Base-by-base conservation (phyloP, 2,888 invertebrate species). In the Gonocerus acuteangulatus region DNA sequence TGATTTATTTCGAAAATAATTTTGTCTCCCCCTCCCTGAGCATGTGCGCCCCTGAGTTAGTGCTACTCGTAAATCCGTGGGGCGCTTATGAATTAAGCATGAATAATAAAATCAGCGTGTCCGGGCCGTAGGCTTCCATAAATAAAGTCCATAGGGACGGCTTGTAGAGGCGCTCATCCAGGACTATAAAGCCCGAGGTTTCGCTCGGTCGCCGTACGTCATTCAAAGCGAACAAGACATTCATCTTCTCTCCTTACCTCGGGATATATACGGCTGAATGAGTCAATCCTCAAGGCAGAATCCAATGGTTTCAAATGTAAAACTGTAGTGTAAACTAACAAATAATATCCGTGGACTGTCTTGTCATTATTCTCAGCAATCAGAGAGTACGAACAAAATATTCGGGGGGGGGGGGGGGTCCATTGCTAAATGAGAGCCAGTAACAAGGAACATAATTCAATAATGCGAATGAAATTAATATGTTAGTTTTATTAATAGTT, bases 31-130 rank as follows among this genome's bases (percentile, higher is more conserved):
- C 4, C 52, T 13, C 39, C 39, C n/a, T n/a, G 4, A 11, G 39
- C 39, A 39, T 39, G 39, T 39, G 39, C n/a, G n/a, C 15, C n/a
- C 15, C 54, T 52, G 54, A 54, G 42, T 42, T 16, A 54, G 54
- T n/a, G 11, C 21, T 9, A 15, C 42, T 54, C 54, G 54, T 54
- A 54, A 54, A 54, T 54, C 54, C 7, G 42, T 21, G 54, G 42
- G 42, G 54, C 22, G 42, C 54, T 54, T 54, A 54, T 54, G 54
- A 54, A 54, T 54, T 54, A 54, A 54, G 7, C 54, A 54, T 54
- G 54, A 54, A 54, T 54, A 54, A 39, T 54, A 54, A 54, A 54
- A 54, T 54, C 42, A 16, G 23, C 23, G 15, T 54, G 42, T 47
- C 47, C 19, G 18, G 15, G 3, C 39, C 39, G n/a, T n/a, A n/a